phyloP scores from a whole-genome alignment of 37 sponge, comb jelly and placozoan species.

The Halisarca cf. caerulea region DNA sequence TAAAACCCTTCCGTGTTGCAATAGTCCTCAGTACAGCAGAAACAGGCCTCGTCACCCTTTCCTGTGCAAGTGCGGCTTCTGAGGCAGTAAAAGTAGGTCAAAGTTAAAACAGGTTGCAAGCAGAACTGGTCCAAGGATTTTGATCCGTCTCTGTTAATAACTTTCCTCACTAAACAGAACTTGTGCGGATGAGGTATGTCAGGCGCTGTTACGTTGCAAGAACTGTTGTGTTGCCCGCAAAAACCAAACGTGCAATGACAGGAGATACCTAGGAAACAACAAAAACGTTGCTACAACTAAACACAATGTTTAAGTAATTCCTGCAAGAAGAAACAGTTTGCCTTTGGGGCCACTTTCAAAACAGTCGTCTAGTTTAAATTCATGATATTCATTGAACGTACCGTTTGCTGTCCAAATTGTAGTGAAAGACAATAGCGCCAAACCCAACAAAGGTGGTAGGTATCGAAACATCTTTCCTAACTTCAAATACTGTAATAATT shows the following conservation, averaged over 20 bases:
- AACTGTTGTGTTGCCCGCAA: not conserved
- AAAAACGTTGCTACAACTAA: not conserved
- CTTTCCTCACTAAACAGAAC: not conserved
- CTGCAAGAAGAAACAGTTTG: not conserved
- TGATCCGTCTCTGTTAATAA: not conserved
- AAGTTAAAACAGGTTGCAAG: not conserved
- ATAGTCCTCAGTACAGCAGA: not conserved
- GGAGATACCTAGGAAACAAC: not conserved
- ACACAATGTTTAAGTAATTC: no score
- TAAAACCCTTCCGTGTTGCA: conserved; percentile 15
- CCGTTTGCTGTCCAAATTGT: conserved; percentile 12
- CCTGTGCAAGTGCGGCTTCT: not conserved
- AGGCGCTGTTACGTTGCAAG: not conserved
- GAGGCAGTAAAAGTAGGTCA: not conserved
- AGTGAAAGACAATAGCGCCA: no score
- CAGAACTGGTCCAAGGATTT: not conserved
- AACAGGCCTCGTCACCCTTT: not conserved
- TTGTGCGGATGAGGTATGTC: no score
- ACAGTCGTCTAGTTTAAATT: not conserved
- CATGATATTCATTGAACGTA: conserved; percentile 9
- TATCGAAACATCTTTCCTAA: no score
- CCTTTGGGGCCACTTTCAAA: not conserved
- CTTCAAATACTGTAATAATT: no score
- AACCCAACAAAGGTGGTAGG: no score
- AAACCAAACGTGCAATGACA: not conserved